phyloP scores from a whole-genome alignment of 2,888 invertebrate species.

The Cheilosia vulpina region DNA sequence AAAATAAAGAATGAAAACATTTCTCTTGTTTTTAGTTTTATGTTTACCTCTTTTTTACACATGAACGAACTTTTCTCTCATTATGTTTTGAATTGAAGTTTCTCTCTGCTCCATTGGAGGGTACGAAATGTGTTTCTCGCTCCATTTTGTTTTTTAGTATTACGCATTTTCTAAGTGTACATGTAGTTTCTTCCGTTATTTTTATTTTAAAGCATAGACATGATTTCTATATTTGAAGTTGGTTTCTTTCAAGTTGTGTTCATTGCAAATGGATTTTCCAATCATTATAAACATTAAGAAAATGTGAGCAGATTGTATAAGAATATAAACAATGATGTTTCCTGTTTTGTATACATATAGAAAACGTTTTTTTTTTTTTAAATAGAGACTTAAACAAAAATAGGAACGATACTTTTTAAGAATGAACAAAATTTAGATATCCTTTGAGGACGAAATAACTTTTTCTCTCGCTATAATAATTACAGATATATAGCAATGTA shows the following conservation, averaged over 20 bases:
- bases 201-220: background rate
- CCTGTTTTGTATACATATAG: slow-evolving; percentile 58
- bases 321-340: slow-evolving; percentile 41
- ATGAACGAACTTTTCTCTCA: slow-evolving; percentile 13
- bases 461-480: slow-evolving; percentile 37
- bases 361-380: slow-evolving; percentile 44
- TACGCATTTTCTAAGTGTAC: too few relatives aligned
- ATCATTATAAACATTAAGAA: slow-evolving; percentile 29
- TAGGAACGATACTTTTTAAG: slow-evolving; percentile 44
- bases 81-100: slow-evolving; percentile 1
- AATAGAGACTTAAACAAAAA: slow-evolving; percentile 41
- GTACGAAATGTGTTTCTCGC: background rate
- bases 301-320: slow-evolving; percentile 12
- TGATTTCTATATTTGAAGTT: background rate
- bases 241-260: slow-evolving; percentile 51
- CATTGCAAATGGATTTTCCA: slow-evolving; percentile 55
- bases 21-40: slow-evolving; percentile 52
- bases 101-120: slow-evolving; percentile 6
- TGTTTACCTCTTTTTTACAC: background rate
- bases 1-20: slow-evolving; percentile 31
- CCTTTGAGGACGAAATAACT: slow-evolving; percentile 26
- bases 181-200: too few relatives aligned
- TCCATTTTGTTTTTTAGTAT: too few relatives aligned
- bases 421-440: slow-evolving; percentile 60
- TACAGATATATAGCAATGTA: slow-evolving; percentile 28